Base-by-base conservation (phyloP, 2,888 invertebrate species). In the Ormia ochracea region DNA sequence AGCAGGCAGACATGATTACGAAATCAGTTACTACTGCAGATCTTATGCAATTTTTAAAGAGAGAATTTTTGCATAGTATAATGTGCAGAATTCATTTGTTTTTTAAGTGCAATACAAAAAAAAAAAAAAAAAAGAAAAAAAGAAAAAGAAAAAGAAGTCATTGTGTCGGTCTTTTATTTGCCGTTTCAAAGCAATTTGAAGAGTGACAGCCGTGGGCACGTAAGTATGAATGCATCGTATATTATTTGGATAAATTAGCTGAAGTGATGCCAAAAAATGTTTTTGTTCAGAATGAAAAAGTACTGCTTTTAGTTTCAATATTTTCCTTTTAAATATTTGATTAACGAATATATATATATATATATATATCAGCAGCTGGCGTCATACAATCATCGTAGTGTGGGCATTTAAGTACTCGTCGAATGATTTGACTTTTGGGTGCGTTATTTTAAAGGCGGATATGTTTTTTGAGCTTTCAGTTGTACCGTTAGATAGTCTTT, bases 361-460 rank as follows among this genome's bases (percentile, higher is more conserved):
- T n/a, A n/a, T n/a, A n/a, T n/a, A n/a, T n/a, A 58, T 91, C 91
- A 73, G 89, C 87, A 33, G 89, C 87, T 6, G 91, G 91, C 17
- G 90, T 88, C 85, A 86, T 84, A 74, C 86, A 86, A 48, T 81
- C 78, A 33, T 50, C 74, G 56, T 83, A 84, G 50, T 69, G n/a
- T n/a, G 75, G 3, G 72, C 36, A 2, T 81, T 59, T 23, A 81
- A 43, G 41, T 82, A 84, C 21, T 83, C 84, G 33, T 85, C 85
- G 19, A 84, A 83, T 0, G 81, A 72, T 72, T 79, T 83, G 3
- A 83, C 63, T 38, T 82, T 78, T 4, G 63, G 28, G 26, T 79
- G 54, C 28, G 81, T 28, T 63, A 82, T 38, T 63, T 61, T 17
- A 10, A 73, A 52, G 61, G 80, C 54, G 50, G 80, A 72, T 48